Evolutionary conservation across 2,888 invertebrate genomes (phyloP).

Genomic region (Thereva unica): DNA sequence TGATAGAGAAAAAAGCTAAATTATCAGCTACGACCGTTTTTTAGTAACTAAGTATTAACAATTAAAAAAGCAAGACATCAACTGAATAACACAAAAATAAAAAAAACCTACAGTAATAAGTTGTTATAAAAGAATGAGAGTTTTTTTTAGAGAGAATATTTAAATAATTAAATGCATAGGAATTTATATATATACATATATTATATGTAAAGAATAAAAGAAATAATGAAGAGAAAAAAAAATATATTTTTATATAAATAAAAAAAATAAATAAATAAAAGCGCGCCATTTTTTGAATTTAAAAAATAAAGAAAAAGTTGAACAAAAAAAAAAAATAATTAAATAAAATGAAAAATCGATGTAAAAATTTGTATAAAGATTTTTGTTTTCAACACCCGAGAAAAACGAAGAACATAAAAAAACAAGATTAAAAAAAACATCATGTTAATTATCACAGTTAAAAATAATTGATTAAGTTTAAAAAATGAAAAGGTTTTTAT

Average conservation of each 20-base stretch:
- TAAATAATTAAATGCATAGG: slow-evolving; percentile 32
- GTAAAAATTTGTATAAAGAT: slow-evolving; percentile 32
- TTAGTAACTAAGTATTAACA: no score
- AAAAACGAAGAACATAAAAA: background rate
- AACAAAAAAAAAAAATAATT: slow-evolving; percentile 26
- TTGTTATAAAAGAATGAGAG: slow-evolving; percentile 33
- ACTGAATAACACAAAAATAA: no score
- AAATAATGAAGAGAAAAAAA: slow-evolving; percentile 28
- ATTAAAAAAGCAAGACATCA: no score
- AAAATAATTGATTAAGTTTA: slow-evolving; percentile 19
- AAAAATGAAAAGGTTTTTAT: slow-evolving; percentile 31
- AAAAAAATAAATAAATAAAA: slow-evolving; percentile 23
- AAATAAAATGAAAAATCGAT: slow-evolving; percentile 25
- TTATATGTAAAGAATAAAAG: slow-evolving; percentile 17
- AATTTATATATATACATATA: slow-evolving; percentile 32
- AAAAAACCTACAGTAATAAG: background rate
- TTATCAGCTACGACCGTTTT: no score
- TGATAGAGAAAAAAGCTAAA: no score
- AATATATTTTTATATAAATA: slow-evolving; percentile 31
- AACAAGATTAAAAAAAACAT: background rate
- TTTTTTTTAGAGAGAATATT: slow-evolving; percentile 28
- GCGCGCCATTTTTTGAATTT: slow-evolving; percentile 25
- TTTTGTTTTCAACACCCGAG: no score
- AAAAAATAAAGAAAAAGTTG: background rate
- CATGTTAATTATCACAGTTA: slow-evolving; percentile 25